Percentiles rank a stretch among this genome's conserved stretches.
These are phyloP conservation scores for Falcaria lacertinaria DNA, from an alignment of 2,888 invertebrate genomes.

Conservation along the genomic window DNA sequence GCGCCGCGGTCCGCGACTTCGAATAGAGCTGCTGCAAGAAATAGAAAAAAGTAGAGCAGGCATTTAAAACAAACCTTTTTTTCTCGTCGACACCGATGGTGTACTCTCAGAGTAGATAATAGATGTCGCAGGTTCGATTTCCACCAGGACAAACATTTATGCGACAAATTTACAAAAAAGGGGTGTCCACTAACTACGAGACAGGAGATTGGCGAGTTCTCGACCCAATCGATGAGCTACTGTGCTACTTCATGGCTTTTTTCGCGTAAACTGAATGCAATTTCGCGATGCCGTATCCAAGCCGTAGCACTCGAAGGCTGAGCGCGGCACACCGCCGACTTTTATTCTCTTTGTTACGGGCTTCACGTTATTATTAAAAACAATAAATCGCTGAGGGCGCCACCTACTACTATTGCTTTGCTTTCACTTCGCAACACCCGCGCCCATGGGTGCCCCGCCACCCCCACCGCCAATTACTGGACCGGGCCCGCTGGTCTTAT, in stretches of 20 bases:
- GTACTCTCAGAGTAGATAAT: no score
- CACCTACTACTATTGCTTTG: conserved; percentile 74
- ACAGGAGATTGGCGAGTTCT: no score
- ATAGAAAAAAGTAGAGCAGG: conserved; percentile 8
- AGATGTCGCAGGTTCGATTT: no score
- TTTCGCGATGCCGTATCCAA: neutral
- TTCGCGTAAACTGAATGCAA: neutral
- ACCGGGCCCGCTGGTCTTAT: conserved; percentile 35
- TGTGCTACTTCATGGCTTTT: no score
- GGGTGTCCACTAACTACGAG: no score
- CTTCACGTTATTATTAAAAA: conserved; percentile 79
- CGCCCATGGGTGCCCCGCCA: conserved; percentile 21
- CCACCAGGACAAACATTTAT: no score
- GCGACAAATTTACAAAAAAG: no score
- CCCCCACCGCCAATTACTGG: conserved; percentile 25
- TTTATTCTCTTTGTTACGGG: conserved; percentile 76
- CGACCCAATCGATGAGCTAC: no score
- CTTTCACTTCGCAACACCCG: conserved; percentile 63
- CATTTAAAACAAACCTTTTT: neutral
- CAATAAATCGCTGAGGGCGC: conserved; percentile 78
- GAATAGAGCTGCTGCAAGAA: conserved; percentile 28
- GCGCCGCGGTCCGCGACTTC: conserved; percentile 44
- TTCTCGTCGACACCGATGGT: neutral
- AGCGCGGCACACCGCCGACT: conserved; percentile 54
- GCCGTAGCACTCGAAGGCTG: conserved; percentile 22